These are phyloP conservation scores for Lithophane socia DNA, from an alignment of 2,888 invertebrate genomes.

Conservation along the genomic window DNA sequence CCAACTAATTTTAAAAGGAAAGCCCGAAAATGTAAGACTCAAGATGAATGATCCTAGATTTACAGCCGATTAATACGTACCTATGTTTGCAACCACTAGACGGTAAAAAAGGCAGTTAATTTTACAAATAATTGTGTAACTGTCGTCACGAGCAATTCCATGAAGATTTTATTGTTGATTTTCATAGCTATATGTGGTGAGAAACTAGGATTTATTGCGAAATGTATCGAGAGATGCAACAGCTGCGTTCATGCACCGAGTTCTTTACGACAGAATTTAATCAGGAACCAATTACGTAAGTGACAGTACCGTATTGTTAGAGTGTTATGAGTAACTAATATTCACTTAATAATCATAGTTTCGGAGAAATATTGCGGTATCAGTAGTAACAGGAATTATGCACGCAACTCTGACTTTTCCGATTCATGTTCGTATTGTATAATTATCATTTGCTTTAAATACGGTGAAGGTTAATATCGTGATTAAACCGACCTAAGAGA, in stretches of 20 bases:
- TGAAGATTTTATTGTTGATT: conserved; percentile 32
- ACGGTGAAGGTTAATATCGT: too few relatives aligned
- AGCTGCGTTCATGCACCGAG: conserved; percentile 71
- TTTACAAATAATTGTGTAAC: conserved; percentile 1
- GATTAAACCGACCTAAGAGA: too few relatives aligned
- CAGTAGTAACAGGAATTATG: not conserved
- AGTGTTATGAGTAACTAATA: conserved; percentile 15
- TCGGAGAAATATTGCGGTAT: not conserved
- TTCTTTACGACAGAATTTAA: conserved; percentile 74
- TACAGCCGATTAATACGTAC: not conserved
- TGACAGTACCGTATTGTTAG: conserved; percentile 33
- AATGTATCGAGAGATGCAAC: conserved; percentile 66
- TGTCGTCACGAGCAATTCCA: not conserved
- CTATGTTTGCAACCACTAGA: not conserved
- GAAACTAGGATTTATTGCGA: conserved; percentile 41
- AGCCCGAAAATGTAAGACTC: not conserved
- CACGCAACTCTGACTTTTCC: too few relatives aligned
- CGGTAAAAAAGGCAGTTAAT: not conserved
- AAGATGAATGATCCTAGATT: not conserved
- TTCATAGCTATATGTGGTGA: conserved; percentile 8
- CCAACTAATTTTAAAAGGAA: not conserved
- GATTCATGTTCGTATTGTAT: too few relatives aligned
- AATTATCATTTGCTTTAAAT: too few relatives aligned
- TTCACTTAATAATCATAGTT: not conserved
- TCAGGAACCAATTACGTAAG: conserved; percentile 71